Conservation (phyloP, 2,888 invertebrate genomes). For the Sylvicola cinctus region DNA sequence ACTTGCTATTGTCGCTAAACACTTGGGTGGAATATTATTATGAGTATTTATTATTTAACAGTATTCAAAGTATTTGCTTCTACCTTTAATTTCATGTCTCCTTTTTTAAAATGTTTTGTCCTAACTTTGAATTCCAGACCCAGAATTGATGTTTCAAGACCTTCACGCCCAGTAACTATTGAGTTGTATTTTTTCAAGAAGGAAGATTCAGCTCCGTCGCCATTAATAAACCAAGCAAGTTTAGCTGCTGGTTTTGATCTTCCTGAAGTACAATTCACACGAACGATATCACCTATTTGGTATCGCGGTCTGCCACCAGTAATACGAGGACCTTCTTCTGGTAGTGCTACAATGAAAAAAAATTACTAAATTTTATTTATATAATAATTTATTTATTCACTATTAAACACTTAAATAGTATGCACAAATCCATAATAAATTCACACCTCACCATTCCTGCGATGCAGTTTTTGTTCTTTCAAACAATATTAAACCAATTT, state of each 20-base stretch:
- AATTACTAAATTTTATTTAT: neutral
- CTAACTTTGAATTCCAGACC: slow-evolving; percentile 47
- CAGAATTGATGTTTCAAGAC: slow-evolving; percentile 42
- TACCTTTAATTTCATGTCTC: slow-evolving; percentile 52
- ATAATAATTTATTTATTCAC: too few species aligned
- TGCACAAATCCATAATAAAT: too few species aligned
- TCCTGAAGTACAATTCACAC: slow-evolving; percentile 39
- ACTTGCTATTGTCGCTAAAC: slow-evolving; percentile 47
- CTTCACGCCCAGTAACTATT: slow-evolving; percentile 32
- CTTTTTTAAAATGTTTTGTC: slow-evolving; percentile 44
- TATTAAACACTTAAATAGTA: too few species aligned
- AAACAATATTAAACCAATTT: too few species aligned
- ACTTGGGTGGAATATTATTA: slow-evolving; percentile 22
- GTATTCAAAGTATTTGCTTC: slow-evolving; percentile 5
- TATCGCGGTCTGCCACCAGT: slow-evolving; percentile 34
- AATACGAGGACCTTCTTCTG: slow-evolving; percentile 37
- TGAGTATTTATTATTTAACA: neutral
- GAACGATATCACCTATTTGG: slow-evolving; percentile 35
- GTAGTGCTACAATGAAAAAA: slow-evolving; percentile 26
- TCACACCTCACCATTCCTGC: too few species aligned
- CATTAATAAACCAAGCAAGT: slow-evolving; percentile 38
- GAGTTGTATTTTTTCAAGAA: slow-evolving; percentile 29
- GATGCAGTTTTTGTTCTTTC: neutral
- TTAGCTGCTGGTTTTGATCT: slow-evolving; percentile 36
- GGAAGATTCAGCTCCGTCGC: slow-evolving; percentile 27